Evolutionary conservation across 2,888 invertebrate species (phyloP).

Genomic region (Stratiomys singularior): DNA sequence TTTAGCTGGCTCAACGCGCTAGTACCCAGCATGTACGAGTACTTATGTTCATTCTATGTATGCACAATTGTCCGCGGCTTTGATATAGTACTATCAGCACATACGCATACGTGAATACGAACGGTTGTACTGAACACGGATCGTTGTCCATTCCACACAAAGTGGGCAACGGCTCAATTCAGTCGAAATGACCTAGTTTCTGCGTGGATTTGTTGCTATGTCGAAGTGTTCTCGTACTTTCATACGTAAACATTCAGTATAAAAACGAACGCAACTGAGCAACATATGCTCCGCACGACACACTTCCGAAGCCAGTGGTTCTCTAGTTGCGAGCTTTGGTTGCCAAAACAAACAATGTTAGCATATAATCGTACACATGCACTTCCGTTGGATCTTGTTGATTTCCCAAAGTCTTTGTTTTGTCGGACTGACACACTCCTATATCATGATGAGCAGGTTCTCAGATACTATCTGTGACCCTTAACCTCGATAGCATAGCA

Average conservation of each 20-base stretch:
- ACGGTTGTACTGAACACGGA: neutral
- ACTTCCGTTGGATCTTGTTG: neutral
- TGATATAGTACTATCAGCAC: no score
- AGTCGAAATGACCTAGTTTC: constrained; percentile 34
- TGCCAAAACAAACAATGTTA: neutral
- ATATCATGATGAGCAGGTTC: no score
- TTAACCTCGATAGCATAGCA: no score
- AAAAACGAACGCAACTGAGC: constrained; percentile 12
- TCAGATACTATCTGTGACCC: no score
- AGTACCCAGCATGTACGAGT: neutral
- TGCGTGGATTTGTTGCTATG: constrained; percentile 38
- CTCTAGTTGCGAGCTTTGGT: neutral
- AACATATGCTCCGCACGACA: neutral
- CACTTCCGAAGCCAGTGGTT: neutral
- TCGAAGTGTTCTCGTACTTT: neutral
- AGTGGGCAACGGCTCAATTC: constrained; percentile 41
- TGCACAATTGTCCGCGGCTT: no score
- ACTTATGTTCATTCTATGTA: neutral
- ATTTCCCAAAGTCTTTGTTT: neutral
- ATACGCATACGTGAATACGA: no score
- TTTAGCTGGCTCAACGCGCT: neutral
- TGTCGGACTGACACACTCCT: no score
- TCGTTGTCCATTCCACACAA: constrained; percentile 31
- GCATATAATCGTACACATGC: no score
- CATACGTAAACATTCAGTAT: neutral